Evolutionary conservation across 2,888 invertebrate species (phyloP).

Genomic region (Mylabris sibirica): DNA sequence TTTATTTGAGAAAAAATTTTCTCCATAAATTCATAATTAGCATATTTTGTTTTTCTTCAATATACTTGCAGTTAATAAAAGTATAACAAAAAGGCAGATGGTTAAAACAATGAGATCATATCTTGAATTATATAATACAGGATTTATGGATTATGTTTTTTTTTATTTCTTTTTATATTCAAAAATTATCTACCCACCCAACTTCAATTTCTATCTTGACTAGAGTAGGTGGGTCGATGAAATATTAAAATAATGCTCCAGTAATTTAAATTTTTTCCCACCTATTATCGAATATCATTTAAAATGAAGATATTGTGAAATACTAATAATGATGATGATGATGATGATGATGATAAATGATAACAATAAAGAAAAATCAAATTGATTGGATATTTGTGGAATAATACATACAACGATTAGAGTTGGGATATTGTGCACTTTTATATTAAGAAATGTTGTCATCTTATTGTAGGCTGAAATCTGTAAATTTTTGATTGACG

Average conservation of each 20-base stretch:
- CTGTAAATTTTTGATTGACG: not conserved
- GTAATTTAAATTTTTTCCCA: not conserved
- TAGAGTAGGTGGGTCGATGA: too few species aligned
- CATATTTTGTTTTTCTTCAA: not conserved
- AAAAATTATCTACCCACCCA: conserved; percentile 6
- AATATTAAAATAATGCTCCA: not conserved
- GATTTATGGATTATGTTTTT: conserved; percentile 2
- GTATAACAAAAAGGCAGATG: not conserved
- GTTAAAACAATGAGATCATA: not conserved
- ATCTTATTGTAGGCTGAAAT: not conserved
- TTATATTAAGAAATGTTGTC: not conserved
- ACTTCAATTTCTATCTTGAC: not conserved
- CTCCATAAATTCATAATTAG: not conserved
- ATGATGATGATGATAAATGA: too few species aligned
- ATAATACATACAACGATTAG: not conserved
- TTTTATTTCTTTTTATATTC: not conserved
- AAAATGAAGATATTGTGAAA: too few species aligned
- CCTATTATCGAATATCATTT: not conserved
- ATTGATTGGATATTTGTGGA: not conserved
- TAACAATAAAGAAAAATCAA: not conserved
- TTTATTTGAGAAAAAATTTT: too few species aligned
- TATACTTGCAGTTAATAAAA: not conserved
- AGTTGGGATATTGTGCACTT: not conserved
- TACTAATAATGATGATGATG: too few species aligned
- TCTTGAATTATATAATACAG: not conserved